Evolutionary conservation across 2,888 invertebrate genomes (phyloP), one percentile per base, ranked within the genome.

Genomic region (Hydropsyche betteni): DNA sequence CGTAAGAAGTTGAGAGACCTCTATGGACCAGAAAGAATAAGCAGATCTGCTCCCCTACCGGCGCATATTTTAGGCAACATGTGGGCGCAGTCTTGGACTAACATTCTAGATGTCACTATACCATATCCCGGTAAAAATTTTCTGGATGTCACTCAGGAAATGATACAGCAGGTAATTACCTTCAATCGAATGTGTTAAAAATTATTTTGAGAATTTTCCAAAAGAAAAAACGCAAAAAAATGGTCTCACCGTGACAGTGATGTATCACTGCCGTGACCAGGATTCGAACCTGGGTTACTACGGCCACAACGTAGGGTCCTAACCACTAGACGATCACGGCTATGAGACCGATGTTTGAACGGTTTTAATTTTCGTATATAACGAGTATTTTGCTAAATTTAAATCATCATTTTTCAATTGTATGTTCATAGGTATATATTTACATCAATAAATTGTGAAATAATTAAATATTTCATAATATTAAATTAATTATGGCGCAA

Each of bases 21-120:
- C 38, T 96, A 97, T 82, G 96, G 96, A 0, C 93, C 93, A 0
- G 94, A 95, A 81, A 90, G 92, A 80, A 91, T 94, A 71, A 93
- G 92, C 80, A 87, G 92, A 0, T 91, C 93, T 55, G 94, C 95
- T 0, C 95, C 95, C 0, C 88, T 96, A 58, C 95, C 96, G 0
- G 94, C 94, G 0, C 95, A 96, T 81, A 89, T 96, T 75, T 87
- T 96, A 5, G 96, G 97, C 0, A 96, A 96, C 82, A 94, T 96
- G 93, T 96, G 95, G 92, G 94, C 90, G 0, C 96, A 96, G 84
- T 92, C 92, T 64, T 96, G 96, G 96, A 88, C 90, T 0, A 94
- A 94, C 79, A 92, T 95, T 24, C 88, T 94, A 77, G 94, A 95
- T 77, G 86, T 93, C 58, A 91, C 95, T 0, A 90, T 94, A 79